Evolutionary conservation across 2,113 vertebrate species (phyloP), one percentile per base, ranked within the genome.

Genomic region (Neolamprologus cancellatus): DNA sequence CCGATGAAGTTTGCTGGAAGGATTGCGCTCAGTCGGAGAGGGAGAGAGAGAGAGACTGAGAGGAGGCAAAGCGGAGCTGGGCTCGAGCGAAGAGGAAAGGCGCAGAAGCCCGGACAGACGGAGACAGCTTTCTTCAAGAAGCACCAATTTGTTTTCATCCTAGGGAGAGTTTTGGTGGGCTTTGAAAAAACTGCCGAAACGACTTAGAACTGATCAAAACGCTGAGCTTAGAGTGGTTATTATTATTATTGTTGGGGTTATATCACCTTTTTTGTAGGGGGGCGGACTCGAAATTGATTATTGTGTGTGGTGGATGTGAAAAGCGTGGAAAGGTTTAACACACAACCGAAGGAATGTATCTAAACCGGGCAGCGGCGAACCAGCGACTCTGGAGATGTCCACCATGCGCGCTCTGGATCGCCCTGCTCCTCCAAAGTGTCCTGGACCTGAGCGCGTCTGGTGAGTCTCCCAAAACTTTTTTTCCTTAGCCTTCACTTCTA

Each of bases 321-420:
- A 85, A 94, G 66, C 83, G 81, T 66, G 50, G 23, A 48, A 54
- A 84, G 84, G 66, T 86, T 79, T 59, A 85, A 81, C 74, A 76
- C 85, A 93, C 81, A 91, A 83, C 92, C 87, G 92, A 90, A 95
- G 95, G 95, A 95, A 96, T 96, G 96, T 93, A 95, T 94, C 90
- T 88, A 87, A 93, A 41, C 85, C 88, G 94, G 94, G 90, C 83
- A 87, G 91, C 94, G 84, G 86, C 66, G 87, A 91, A 88, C 89
- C 93, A 86, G 87, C 87, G 90, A 90, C 85, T 85, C 18, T 83
- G 87, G 94, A 92, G 95, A 93, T 95, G 95, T 95, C 95, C 95
- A 88, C 85, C 79, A 84, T 88, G 90, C 91, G 88, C 92, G 11
- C 89, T 94, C 5, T 94, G 93, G 92, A 76, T 93, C 90, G 50